These are phyloP conservation scores for Syncerus caffer DNA, from an alignment of 2,797 vertebrate genomes.

Conservation along the genomic window DNA sequence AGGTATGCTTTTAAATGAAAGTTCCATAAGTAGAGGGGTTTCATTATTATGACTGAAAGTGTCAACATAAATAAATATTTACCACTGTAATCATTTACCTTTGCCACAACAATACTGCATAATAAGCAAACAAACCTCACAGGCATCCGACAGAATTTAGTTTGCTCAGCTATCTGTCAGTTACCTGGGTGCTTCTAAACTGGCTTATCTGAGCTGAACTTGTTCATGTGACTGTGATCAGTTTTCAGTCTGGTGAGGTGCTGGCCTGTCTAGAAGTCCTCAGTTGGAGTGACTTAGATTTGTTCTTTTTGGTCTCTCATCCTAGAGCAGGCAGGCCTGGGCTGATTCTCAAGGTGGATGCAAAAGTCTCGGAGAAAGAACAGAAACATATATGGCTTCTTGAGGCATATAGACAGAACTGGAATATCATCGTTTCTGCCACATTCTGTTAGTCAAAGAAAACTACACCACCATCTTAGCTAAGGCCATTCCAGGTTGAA, in stretches of 20 bases:
- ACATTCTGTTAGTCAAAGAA: not conserved
- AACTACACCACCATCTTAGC: not conserved
- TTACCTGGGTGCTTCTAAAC: not conserved
- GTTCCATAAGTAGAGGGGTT: slow-evolving; percentile 22
- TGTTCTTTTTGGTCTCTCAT: not conserved
- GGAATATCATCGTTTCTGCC: not conserved
- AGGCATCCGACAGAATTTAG: not conserved
- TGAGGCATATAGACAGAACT: not conserved
- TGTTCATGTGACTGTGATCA: not conserved
- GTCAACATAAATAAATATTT: slow-evolving; percentile 48
- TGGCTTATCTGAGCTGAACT: not conserved
- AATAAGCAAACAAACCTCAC: slow-evolving; percentile 27
- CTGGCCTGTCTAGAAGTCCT: not conserved
- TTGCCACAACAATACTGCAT: not conserved
- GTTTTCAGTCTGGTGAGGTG: not conserved
- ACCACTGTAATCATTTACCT: slow-evolving; percentile 5
- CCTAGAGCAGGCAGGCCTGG: not conserved
- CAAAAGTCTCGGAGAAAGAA: not conserved
- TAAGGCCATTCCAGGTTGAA: not conserved
- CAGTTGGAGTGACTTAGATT: not conserved
- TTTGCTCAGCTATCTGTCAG: not conserved
- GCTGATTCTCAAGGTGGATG: not conserved
- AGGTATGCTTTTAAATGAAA: slow-evolving; percentile 48
- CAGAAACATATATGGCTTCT: not conserved
- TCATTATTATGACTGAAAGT: slow-evolving; percentile 29